phyloP scores from a whole-genome alignment of 1,140 invertebrate genomes.

The Lepidostoma basale region DNA sequence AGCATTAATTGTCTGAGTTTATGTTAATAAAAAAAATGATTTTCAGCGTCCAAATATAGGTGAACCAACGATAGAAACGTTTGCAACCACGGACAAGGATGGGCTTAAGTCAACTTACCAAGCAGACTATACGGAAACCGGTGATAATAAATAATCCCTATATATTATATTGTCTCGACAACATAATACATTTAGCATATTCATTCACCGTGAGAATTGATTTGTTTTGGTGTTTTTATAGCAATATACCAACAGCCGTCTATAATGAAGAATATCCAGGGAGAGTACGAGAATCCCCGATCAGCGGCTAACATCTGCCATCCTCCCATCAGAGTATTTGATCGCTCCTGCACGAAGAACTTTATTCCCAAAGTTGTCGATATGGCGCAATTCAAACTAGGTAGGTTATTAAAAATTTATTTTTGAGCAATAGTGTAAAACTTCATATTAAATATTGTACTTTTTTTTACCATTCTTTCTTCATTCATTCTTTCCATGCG shows the following conservation, averaged over 20 bases:
- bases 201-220: too few species aligned
- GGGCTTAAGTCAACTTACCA: slow-evolving; percentile 3
- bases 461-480: too few species aligned
- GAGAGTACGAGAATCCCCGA: neutral
- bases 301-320: slow-evolving; percentile 13
- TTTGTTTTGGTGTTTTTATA: neutral
- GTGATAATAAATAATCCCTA: neutral
- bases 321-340: slow-evolving; percentile 21
- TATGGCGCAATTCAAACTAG: neutral
- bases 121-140: slow-evolving; percentile 3
- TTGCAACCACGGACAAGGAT: slow-evolving; percentile 3
- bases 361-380: slow-evolving; percentile 30
- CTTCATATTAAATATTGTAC: too few species aligned
- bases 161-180: neutral
- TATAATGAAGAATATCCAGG: neutral
- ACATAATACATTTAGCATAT: neutral
- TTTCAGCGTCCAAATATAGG: neutral
- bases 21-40: too few species aligned
- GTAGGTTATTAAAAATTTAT: neutral
- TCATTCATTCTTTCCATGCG: too few species aligned
- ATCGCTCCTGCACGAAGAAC: slow-evolving; percentile 39
- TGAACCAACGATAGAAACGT: slow-evolving; percentile 2
- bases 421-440: too few species aligned
- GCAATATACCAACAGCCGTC: neutral
- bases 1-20: too few species aligned